Evolutionary conservation across 2,113 vertebrate species (phyloP).

Genomic region (Ceyx cyanopectus): DNA sequence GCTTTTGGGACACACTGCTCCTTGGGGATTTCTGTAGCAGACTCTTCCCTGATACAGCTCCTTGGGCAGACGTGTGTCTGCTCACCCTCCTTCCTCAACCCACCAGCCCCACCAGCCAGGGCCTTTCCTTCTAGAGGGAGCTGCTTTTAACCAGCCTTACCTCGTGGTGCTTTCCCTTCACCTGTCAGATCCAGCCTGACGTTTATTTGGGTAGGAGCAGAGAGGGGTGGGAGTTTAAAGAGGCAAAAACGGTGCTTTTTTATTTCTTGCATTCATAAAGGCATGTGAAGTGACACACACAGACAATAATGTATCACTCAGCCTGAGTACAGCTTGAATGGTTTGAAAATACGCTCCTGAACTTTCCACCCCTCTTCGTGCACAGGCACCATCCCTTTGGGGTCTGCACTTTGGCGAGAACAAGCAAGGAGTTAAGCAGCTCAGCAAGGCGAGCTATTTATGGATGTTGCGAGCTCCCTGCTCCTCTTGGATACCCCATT

Average conservation of each 20-base stretch:
- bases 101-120: fast-evolving
- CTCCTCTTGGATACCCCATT: slow-evolving; percentile 27
- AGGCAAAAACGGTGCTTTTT: not conserved
- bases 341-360: slow-evolving; percentile 56
- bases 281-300: slow-evolving; percentile 12
- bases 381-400: slow-evolving; percentile 54
- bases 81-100: fast-evolving
- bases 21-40: not conserved
- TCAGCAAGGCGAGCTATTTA: slow-evolving; percentile 59
- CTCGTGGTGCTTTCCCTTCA: not conserved
- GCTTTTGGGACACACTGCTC: not conserved
- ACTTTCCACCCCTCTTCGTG: slow-evolving; percentile 58
- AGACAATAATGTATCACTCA: slow-evolving; percentile 43
- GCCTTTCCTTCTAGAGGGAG: not conserved
- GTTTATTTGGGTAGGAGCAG: slow-evolving; percentile 19
- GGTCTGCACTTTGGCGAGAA: slow-evolving; percentile 59
- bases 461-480: slow-evolving; percentile 43
- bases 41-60: not conserved
- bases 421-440: slow-evolving; percentile 65
- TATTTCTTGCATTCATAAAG: slow-evolving; percentile 1
- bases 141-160: not conserved
- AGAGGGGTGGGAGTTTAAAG: slow-evolving; percentile 32
- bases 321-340: not conserved
- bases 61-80: not conserved
- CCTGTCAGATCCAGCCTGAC: slow-evolving; percentile 1